Evolutionary conservation across 2,113 vertebrate species (phyloP).

Genomic region (Rhegmatorhina hoffmannsi): DNA sequence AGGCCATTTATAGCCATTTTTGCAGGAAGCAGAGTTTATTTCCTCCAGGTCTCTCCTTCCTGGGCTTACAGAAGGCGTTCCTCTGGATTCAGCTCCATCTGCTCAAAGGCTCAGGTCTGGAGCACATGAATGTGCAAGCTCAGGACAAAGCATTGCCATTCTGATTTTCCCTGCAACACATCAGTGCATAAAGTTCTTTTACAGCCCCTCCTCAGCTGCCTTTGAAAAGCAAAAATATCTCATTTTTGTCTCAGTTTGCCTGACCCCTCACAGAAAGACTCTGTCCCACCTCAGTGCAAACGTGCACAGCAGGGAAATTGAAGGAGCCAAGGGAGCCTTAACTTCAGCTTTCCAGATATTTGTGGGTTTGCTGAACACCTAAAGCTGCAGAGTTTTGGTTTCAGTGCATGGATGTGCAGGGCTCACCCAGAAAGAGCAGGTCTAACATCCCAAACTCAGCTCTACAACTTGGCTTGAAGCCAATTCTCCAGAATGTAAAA

Average conservation of each 20-base stretch:
- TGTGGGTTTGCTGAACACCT: conserved; percentile 16
- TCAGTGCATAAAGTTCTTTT: background rate
- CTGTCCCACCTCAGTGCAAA: background rate
- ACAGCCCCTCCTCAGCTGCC: background rate
- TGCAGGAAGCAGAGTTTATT: background rate
- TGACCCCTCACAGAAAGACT: background rate
- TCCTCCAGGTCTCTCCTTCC: background rate
- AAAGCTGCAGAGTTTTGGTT: background rate
- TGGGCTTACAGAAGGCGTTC: background rate
- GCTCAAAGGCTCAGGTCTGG: background rate
- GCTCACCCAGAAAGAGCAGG: background rate
- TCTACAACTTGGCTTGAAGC: background rate
- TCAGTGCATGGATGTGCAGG: background rate
- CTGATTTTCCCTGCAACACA: background rate
- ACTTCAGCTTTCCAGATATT: conserved; percentile 3
- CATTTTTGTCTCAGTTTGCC: background rate
- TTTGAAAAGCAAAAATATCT: background rate
- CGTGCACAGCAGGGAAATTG: background rate
- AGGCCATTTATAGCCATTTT: background rate
- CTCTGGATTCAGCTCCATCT: background rate
- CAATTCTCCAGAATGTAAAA: background rate
- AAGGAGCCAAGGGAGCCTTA: conserved; percentile 25
- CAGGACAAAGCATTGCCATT: background rate
- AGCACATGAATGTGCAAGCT: fast-evolving
- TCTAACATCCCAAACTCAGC: background rate